Conservation (phyloP, 2,888 invertebrate genomes). For the Lagria hirta region DNA sequence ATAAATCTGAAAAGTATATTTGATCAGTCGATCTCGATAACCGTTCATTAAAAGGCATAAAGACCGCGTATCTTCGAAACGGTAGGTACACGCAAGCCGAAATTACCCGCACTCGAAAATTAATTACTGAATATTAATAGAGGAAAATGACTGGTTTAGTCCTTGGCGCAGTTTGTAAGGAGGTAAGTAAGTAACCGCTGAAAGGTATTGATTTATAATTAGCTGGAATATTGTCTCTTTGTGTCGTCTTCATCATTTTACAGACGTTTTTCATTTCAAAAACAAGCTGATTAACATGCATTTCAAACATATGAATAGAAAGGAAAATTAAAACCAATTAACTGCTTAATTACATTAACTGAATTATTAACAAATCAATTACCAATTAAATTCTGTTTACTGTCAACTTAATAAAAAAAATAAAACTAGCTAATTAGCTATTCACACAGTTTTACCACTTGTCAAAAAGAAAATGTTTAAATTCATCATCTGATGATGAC, state of each 20-base stretch:
- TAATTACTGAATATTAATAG: slow-evolving; percentile 55
- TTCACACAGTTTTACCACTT: too few species aligned
- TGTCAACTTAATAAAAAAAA: too few species aligned
- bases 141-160: slow-evolving; percentile 53
- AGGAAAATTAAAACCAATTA: too few species aligned
- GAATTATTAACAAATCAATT: too few species aligned
- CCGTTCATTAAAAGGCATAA: slow-evolving; percentile 52
- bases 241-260: slow-evolving; percentile 22
- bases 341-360: too few species aligned
- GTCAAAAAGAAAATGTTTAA: too few species aligned
- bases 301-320: too few species aligned
- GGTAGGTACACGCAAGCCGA: slow-evolving; percentile 50
- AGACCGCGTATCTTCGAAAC: slow-evolving; percentile 47
- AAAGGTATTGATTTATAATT: slow-evolving; percentile 53
- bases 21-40: slow-evolving; percentile 51
- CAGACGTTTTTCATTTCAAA: too few species aligned
- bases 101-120: slow-evolving; percentile 51
- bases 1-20: slow-evolving; percentile 41
- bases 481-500: too few species aligned
- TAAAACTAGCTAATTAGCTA: too few species aligned
- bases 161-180: slow-evolving; percentile 48
- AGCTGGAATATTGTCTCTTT: slow-evolving; percentile 40
- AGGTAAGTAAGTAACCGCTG: slow-evolving; percentile 52
- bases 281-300: too few species aligned
- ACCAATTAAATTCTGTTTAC: too few species aligned